Evolutionary conservation across 2,797 vertebrate genomes (phyloP), one percentile per base, ranked within the genome.

Genomic region (Syncerus caffer): DNA sequence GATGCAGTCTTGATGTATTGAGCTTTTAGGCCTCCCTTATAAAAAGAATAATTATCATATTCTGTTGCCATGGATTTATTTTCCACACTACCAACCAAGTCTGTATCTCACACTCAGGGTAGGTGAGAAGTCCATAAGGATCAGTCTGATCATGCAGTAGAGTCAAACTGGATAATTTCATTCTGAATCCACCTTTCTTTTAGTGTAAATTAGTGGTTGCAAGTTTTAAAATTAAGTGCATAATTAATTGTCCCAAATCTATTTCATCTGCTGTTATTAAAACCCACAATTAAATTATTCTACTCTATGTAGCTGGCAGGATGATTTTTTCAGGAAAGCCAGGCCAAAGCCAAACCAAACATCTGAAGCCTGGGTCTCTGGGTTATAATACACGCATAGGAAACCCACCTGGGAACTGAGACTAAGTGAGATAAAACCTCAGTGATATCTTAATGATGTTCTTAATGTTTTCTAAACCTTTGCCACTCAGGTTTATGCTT

Each of bases 51-150:
- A 93, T 64, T 92, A 78, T 67, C 82, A 6, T 71, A 7, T 34
- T 53, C 42, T 45, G 10, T 95, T 96, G 79, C 93, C 88, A 21
- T 96, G 82, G 45, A 15, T 90, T 88, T 80, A 57, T 88, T 80
- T 62, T 53, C 23, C 19, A 57, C 6, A 80, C 78, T 29, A 53
- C 27, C 42, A 79, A 13, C 7, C n/a, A 80, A n/a, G 4, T 58
- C 42, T 87, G 15, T 13, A 1, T 34, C 53, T 89, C 23, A 85
- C 13, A 38, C 31, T 64, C 34, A 78, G 12, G 25, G 64, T 50
- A 1, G 34, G 29, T 38, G 19, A 31, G 50, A 31, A 53, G 60
- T 47, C 80, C 45, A 0, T 27, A 5, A 57, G 5, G 15, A 91
- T 60, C 50, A 86, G 16, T 53, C 45, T 8, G 14, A 90, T 50